Percentiles rank a stretch among this genome's conserved stretches.
Evolutionary conservation across 2,797 vertebrate species (phyloP).

Genomic region (Enteromius argenteus): DNA sequence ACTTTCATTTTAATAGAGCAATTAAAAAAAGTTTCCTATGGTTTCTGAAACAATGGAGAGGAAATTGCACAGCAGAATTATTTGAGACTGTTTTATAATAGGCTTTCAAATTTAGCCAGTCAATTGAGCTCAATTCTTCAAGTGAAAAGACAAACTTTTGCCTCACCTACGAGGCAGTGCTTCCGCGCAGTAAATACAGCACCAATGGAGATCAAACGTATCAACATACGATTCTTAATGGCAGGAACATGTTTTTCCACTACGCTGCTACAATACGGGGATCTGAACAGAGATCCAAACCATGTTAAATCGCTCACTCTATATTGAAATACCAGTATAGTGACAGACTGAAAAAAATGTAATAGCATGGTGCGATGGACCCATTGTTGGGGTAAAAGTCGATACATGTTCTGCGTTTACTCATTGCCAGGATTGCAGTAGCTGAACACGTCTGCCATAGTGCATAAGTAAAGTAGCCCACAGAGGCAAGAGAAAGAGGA

Average conservation of each 20-base stretch:
- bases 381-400: conserved; percentile 16
- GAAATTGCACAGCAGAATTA: conserved; percentile 61
- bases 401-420: neutral
- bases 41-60: conserved; percentile 51
- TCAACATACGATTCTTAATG: conserved; percentile 3
- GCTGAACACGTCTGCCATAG: neutral
- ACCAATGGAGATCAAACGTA: conserved; percentile 6
- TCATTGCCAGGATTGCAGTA: neutral
- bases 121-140: conserved; percentile 61
- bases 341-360: conserved; percentile 18
- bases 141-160: conserved; percentile 52
- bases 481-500: neutral
- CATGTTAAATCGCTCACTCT: conserved; percentile 21
- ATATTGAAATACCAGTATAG: conserved; percentile 22
- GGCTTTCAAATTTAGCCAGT: conserved; percentile 62
- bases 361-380: conserved; percentile 11
- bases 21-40: conserved; percentile 58
- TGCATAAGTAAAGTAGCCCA: neutral
- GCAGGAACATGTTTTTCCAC: conserved; percentile 3
- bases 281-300: conserved; percentile 13
- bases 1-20: conserved; percentile 62
- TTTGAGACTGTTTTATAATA: conserved; percentile 60
- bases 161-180: conserved; percentile 48
- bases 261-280: neutral
- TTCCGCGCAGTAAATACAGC: conserved; percentile 35